Evolutionary conservation across 2,113 vertebrate species (phyloP).

Genomic region (Alligator mississippiensis): DNA sequence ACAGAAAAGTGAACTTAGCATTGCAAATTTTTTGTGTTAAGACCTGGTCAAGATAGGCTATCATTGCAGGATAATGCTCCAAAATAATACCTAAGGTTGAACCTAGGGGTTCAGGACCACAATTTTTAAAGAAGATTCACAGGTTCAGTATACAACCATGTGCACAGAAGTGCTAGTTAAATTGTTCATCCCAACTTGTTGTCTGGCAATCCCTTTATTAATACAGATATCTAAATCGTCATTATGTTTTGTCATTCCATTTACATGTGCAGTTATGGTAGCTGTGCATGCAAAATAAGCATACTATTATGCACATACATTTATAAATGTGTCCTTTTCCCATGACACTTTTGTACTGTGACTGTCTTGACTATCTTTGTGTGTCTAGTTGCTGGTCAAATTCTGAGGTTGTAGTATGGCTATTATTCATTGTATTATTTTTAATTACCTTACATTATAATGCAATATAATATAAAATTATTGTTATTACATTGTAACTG

Average conservation of each 20-base stretch:
- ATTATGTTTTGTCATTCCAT: background rate
- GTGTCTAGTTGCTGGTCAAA: conserved; percentile 20
- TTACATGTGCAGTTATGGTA: background rate
- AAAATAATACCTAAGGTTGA: background rate
- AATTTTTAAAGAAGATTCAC: conserved; percentile 31
- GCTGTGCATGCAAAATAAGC: background rate
- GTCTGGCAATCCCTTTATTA: background rate
- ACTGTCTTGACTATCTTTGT: background rate
- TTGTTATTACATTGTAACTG: background rate
- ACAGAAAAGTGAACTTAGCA: background rate
- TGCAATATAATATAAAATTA: too few species aligned
- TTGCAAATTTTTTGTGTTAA: background rate
- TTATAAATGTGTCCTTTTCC: background rate
- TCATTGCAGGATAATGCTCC: background rate
- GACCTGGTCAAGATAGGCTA: background rate
- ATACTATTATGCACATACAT: background rate
- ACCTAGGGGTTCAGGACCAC: background rate
- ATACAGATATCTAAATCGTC: background rate
- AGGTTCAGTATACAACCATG: background rate
- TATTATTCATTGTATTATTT: conserved; percentile 37
- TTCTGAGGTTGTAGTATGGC: background rate
- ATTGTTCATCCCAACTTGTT: background rate
- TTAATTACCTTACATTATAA: background rate
- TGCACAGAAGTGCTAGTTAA: background rate
- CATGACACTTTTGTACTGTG: background rate